phyloP scores from a whole-genome alignment of 2,113 vertebrate species.

The Gallinago undulata region DNA sequence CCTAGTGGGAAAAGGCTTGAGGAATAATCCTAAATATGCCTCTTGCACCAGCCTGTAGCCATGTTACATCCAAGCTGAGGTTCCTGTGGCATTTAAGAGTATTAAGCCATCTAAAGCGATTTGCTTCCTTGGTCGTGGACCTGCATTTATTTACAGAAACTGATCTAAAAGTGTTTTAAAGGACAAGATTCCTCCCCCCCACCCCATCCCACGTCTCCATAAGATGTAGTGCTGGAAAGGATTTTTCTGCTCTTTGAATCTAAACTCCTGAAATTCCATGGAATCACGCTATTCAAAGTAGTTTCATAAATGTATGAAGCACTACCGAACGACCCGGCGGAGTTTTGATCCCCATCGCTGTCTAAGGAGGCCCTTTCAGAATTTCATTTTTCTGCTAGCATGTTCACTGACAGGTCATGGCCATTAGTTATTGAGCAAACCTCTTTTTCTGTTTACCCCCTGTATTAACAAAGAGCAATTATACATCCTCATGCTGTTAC shows the following conservation, averaged over 20 bases:
- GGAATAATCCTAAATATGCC: neutral
- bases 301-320: neutral
- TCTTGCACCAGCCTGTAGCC: neutral
- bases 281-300: neutral
- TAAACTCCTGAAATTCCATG: neutral
- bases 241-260: neutral
- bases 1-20: neutral
- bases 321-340: neutral
- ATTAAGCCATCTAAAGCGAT: neutral
- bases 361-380: neutral
- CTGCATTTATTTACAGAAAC: neutral
- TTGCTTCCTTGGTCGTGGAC: neutral
- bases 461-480: neutral
- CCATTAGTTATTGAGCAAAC: neutral
- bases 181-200: neutral
- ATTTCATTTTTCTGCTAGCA: neutral
- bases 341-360: neutral
- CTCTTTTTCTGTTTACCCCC: neutral
- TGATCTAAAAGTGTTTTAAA: neutral
- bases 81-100: neutral
- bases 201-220: rapidly evolving
- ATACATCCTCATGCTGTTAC: neutral
- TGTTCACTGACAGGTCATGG: neutral
- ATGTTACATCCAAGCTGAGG: neutral
- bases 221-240: neutral